phyloP scores from a whole-genome alignment of 2,113 vertebrate species.

The Gallinago undulata region DNA sequence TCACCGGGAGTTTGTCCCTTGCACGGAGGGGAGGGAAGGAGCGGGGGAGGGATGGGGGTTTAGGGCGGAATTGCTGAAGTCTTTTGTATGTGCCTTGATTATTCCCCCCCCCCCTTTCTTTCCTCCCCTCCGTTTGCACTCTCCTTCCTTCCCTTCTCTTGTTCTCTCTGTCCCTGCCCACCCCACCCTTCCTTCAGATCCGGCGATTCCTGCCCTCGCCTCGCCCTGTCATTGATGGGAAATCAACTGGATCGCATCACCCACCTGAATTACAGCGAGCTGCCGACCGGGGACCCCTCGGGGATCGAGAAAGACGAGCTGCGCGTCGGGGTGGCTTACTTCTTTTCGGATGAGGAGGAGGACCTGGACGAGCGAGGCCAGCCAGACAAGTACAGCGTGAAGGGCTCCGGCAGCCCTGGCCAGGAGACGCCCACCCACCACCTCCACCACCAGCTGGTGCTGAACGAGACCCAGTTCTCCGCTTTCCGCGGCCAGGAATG shows the following conservation, averaged over 20 bases:
- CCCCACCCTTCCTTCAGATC: constrained; percentile 73
- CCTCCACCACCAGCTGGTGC: constrained; percentile 76
- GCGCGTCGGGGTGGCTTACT: constrained; percentile 98
- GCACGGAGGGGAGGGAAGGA: neutral
- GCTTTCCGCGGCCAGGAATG: constrained; percentile 98
- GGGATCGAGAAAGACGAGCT: constrained; percentile 99
- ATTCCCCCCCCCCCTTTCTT: neutral
- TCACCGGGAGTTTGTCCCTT: neutral
- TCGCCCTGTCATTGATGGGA: constrained; percentile 98
- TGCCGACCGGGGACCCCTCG: constrained; percentile 98
- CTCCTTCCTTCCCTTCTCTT: neutral
- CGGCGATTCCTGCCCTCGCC: constrained; percentile 85
- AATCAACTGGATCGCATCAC: constrained; percentile 99
- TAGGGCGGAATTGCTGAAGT: neutral
- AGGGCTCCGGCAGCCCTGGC: constrained; percentile 73
- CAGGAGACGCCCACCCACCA: constrained; percentile 68
- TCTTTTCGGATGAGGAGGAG: constrained; percentile 99
- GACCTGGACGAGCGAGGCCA: constrained; percentile 96
- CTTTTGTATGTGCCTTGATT: constrained; percentile 25
- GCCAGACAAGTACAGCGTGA: constrained; percentile 87
- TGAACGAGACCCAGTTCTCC: constrained; percentile 94
- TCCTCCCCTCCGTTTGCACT: neutral
- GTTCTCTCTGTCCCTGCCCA: neutral
- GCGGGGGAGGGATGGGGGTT: neutral
- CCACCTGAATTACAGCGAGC: constrained; percentile 99